Evolutionary conservation across 2,113 vertebrate genomes (phyloP), one percentile per base, ranked within the genome.

Genomic region (Dasyornis broadbenti): DNA sequence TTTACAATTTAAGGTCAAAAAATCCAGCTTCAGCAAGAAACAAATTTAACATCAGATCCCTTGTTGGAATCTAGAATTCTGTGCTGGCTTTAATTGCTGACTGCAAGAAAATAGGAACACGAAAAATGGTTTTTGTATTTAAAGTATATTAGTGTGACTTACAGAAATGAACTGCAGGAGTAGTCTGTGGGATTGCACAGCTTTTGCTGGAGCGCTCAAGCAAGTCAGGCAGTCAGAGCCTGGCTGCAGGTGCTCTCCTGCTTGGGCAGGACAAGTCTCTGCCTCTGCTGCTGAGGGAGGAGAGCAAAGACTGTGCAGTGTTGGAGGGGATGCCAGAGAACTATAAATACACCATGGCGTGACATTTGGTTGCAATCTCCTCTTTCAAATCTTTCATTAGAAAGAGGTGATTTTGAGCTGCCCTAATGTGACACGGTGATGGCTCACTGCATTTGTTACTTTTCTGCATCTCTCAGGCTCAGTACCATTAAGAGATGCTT

Each of bases 331-430:
- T 84, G 82, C 76, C 88, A 79, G 68, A 45, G 52, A 75, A 52
- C 94, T 96, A 95, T 95, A 96, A 96, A 96, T 96, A 95, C 5
- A 72, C 76, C 31, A 1, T 35, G 68, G 76, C 0, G 0, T 96
- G 92, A 78, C 92, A 68, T 88, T 78, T 64, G 72, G 27, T 77
- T 88, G 56, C 92, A 86, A 94, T 93, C 90, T 78, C 16, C 54
- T 90, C 66, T 80, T 87, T 60, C 45, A 35, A n/a, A 18, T 52
- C 75, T 70, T 77, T 94, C 93, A 57, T 61, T 44, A 45, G 82
- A 17, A 78, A 85, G 88, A 94, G 82, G 85, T 93, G 94, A 86
- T 83, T 94, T 49, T 97, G 93, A 96, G 90, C 86, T 93, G 88
- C 88, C 80, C 71, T 81, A 12, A 27, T 15, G 53, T 92, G 90